A percentile compares a stretch with the other conserved stretches of the same genome.
Conservation (phyloP, 2,797 vertebrate species). For the Scleropages formosus region DNA sequence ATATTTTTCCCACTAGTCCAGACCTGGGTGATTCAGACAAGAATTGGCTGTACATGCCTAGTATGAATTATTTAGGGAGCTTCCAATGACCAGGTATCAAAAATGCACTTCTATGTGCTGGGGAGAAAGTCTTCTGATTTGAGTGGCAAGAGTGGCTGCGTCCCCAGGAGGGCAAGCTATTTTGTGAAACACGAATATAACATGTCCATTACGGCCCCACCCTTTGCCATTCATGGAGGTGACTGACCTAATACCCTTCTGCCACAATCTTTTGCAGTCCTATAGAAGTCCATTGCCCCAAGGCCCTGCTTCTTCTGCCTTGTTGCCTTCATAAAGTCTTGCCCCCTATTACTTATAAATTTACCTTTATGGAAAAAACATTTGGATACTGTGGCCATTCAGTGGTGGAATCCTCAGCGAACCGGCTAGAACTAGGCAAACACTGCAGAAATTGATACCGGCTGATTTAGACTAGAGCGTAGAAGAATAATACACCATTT, state of each 20-base stretch:
- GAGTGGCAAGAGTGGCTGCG: slow-evolving; percentile 56
- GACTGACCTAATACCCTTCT: slow-evolving; percentile 68
- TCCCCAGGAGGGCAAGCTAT: slow-evolving; percentile 31
- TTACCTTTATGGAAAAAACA: not conserved
- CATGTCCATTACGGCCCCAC: slow-evolving; percentile 52
- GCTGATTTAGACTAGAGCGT: not conserved
- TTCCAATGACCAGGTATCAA: slow-evolving; percentile 65
- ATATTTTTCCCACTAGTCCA: slow-evolving; percentile 28
- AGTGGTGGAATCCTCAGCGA: not conserved
- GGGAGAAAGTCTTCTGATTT: slow-evolving; percentile 69
- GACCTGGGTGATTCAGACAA: slow-evolving; percentile 64
- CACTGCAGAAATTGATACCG: not conserved
- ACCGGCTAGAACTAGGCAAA: not conserved
- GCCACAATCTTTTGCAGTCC: slow-evolving; percentile 61
- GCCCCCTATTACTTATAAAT: too few relatives aligned
- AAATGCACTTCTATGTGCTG: slow-evolving; percentile 68
- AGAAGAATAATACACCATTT: not conserved
- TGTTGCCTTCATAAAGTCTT: not conserved
- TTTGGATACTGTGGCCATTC: not conserved
- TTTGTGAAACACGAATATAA: slow-evolving; percentile 40
- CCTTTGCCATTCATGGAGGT: slow-evolving; percentile 43
- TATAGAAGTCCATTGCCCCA: slow-evolving; percentile 39
- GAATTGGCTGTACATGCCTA: slow-evolving; percentile 64
- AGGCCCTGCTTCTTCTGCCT: slow-evolving; percentile 35
- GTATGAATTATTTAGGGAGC: slow-evolving; percentile 63